phyloP scores from a whole-genome alignment of 1,140 invertebrate genomes.

The Megalonaias nervosa region DNA sequence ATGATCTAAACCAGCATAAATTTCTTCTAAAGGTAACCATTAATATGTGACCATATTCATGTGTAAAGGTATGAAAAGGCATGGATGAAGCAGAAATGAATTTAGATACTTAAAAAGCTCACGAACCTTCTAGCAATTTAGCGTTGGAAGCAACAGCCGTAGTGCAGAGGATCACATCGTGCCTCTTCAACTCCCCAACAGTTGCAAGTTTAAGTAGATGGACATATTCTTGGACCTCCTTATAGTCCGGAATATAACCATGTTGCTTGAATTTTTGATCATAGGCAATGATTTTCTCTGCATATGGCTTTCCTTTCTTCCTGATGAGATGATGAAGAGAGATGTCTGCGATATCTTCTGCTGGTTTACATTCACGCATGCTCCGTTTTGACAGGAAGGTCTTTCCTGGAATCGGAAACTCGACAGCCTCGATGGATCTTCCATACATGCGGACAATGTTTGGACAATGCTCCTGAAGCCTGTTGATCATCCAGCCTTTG shows the following conservation, averaged over 20 bases:
- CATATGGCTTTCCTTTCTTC: constrained; percentile 43
- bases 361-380: constrained; percentile 28
- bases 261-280: constrained; percentile 35
- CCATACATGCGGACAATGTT: constrained; percentile 60
- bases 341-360: constrained; percentile 31
- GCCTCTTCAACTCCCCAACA: constrained; percentile 38
- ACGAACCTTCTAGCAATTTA: constrained; percentile 28
- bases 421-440: constrained; percentile 34
- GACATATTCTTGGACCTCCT: constrained; percentile 14
- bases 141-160: constrained; percentile 40
- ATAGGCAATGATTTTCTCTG: constrained; percentile 34
- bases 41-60: too few species aligned
- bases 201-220: constrained; percentile 23
- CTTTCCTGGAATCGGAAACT: constrained; percentile 41
- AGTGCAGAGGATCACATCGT: constrained; percentile 53
- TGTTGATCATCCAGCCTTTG: constrained; percentile 24
- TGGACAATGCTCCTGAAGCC: constrained; percentile 13
- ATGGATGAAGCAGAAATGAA: too few species aligned
- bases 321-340: constrained; percentile 51
- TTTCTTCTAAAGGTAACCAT: too few species aligned
- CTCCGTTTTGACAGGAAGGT: constrained; percentile 24
- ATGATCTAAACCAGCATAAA: too few species aligned
- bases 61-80: too few species aligned
- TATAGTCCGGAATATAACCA: not conserved
- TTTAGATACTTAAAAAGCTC: constrained; percentile 22